Base-by-base conservation (phyloP, 2,888 invertebrate species). In the Acanthacorydalis orientalis region DNA sequence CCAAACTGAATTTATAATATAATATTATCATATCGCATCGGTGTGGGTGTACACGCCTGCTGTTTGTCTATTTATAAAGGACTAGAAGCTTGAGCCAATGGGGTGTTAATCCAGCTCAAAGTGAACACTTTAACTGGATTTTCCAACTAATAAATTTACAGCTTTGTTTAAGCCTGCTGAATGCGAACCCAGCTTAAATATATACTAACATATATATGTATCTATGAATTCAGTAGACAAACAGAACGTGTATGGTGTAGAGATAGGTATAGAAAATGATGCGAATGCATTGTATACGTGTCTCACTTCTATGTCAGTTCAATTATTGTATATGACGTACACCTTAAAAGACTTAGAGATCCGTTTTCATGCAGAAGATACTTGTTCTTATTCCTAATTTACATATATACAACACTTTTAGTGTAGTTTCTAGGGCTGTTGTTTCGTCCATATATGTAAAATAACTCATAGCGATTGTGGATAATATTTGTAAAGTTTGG, bases 81-180 rank as follows among this genome's bases (percentile, higher is more conserved):
- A 14, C 12, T 50, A 51, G 54, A 52, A 52, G 54, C 55, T 54
- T 54, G 57, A 55, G 55, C 55, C 52, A 69, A 71, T 69, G 67
- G 69, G 67, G 72, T 72, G 72, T 70, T 72, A 72, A 72, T 72
- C 71, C 70, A 55, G 56, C 60, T 60, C 60, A 61, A 61, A 63
- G 61, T 60, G 60, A 60, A 65, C 64, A 68, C 67, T 68, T 68
- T 67, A 64, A 64, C 64, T 62, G 66, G 71, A 69, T 72, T 72
- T 70, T 69, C 63, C 64, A 64, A 67, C 67, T 67, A 68, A 71
- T 73, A 73, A 73, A 73, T 72, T 72, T 64, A 58, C 62, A 67
- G 72, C 72, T 73, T 71, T 70, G 69, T 69, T 68, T 72, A 72
- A 73, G 71, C 72, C 68, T 68, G 67, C 62, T 63, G 63, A 60